These are phyloP conservation scores for Escarpia spicata DNA, from an alignment of 2,888 invertebrate species.

Conservation along the genomic window DNA sequence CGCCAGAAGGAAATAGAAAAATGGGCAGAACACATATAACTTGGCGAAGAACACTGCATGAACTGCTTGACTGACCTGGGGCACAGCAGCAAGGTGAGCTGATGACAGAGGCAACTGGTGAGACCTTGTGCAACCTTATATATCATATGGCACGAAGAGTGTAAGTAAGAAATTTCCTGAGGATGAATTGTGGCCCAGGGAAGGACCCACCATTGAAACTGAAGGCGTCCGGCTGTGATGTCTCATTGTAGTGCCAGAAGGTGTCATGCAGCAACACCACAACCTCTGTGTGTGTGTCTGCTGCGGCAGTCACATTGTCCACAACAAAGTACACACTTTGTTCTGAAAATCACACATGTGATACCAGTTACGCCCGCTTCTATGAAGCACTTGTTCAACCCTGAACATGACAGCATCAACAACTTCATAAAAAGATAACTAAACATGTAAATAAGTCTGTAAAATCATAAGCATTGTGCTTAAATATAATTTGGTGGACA, in stretches of 20 bases:
- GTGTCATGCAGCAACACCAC: constrained; percentile 22
- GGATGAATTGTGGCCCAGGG: not conserved
- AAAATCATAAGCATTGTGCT: too few species aligned
- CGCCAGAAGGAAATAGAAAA: too few species aligned
- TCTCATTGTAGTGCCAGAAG: constrained; percentile 30
- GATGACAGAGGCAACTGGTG: too few species aligned
- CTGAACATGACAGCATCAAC: not conserved
- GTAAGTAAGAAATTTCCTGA: too few species aligned
- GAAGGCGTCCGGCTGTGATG: constrained; percentile 26
- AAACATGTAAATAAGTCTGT: not conserved
- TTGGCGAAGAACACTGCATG: too few species aligned
- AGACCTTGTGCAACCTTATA: too few species aligned
- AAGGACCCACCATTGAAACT: constrained; percentile 29
- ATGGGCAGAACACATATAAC: too few species aligned
- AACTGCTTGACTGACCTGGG: too few species aligned
- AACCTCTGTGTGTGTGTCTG: not conserved
- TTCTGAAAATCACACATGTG: constrained; percentile 22
- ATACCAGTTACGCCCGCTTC: not conserved
- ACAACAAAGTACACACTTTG: constrained; percentile 28
- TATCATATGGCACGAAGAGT: too few species aligned
- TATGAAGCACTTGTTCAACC: not conserved
- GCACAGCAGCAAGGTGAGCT: too few species aligned
- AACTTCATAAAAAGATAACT: not conserved
- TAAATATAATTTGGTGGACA: too few species aligned
- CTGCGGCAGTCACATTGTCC: constrained; percentile 19